Evolutionary conservation across 1,140 invertebrate genomes (phyloP), one percentile per base, ranked within the genome.

Genomic region (Drosophila simulans): DNA sequence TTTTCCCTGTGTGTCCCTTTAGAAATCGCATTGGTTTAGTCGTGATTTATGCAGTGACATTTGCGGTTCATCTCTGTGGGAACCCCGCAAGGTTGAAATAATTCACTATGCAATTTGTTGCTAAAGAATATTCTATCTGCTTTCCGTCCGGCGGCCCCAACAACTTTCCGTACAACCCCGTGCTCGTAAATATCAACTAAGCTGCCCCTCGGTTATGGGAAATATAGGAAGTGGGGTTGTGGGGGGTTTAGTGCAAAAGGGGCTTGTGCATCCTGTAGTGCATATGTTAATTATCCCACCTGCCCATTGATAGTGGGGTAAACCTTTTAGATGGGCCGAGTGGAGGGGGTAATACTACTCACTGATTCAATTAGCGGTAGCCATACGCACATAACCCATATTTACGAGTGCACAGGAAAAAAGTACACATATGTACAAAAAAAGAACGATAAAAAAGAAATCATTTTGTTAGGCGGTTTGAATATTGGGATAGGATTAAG

Each of bases 231-330:
- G 20, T 5, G 31, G 20, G 8, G 31, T 3, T 31, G 31, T 4
- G 20, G n/a, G 37, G n/a, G 39, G 20, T n/a, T 3, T 1, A 13
- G 45, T 5, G 8, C 45, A 15, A 10, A n/a, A 35, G 39, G 35
- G 37, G 46, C 8, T 13, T 56, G 37, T 73, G 53, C 60, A 70
- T 55, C 48, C 43, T 53, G 7, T 5, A 51, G 59, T 68, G 59
- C 81, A 60, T 83, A 89, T 89, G 83, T 79, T 88, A 88, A 88
- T 88, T 88, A 83, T 82, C 64, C 72, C 70, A 83, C 72, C 80
- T 88, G 53, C 40, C 34, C 52, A 53, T 51, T 53, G 76, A 72
- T 64, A 63, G 73, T 56, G 49, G 40, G 66, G 42, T 8, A 65
- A 40, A 27, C 48, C 43, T 40, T 35, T 25, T 13, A 13, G 20